These are phyloP conservation scores for Neodiprion pinetum DNA, from an alignment of 1,140 invertebrate genomes.

Conservation along the genomic window DNA sequence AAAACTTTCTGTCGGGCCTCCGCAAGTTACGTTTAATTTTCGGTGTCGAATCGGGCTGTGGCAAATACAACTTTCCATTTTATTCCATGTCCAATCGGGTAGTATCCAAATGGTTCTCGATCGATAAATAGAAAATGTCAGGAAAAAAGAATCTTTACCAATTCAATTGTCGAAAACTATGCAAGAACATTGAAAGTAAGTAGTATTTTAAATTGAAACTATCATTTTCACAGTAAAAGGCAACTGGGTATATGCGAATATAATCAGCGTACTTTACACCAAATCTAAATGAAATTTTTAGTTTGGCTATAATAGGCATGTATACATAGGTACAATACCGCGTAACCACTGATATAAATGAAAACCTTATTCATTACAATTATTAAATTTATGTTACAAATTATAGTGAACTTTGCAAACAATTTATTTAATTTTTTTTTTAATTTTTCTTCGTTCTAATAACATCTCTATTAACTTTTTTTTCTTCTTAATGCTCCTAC, in stretches of 20 bases:
- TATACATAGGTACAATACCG: not conserved
- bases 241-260: not conserved
- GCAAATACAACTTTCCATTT: too few species aligned
- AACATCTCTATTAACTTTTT: conserved; percentile 36
- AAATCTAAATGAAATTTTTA: not conserved
- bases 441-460: conserved; percentile 21
- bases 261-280: not conserved
- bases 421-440: conserved; percentile 21
- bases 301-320: not conserved
- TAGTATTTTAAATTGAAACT: not conserved
- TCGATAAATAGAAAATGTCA: not conserved
- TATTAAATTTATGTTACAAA: conserved; percentile 45
- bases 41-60: too few species aligned
- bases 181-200: not conserved
- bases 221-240: not conserved
- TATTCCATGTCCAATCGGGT: too few species aligned
- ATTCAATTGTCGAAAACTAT: not conserved
- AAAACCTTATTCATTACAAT: conserved; percentile 37
- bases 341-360: conserved; percentile 37
- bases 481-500: conserved; percentile 25
- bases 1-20: too few species aligned
- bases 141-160: not conserved
- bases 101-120: too few species aligned
- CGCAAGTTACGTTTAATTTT: too few species aligned
- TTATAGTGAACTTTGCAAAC: conserved; percentile 48